Conservation (phyloP, 1,140 invertebrate species). For the Penaeus vannamei region DNA sequence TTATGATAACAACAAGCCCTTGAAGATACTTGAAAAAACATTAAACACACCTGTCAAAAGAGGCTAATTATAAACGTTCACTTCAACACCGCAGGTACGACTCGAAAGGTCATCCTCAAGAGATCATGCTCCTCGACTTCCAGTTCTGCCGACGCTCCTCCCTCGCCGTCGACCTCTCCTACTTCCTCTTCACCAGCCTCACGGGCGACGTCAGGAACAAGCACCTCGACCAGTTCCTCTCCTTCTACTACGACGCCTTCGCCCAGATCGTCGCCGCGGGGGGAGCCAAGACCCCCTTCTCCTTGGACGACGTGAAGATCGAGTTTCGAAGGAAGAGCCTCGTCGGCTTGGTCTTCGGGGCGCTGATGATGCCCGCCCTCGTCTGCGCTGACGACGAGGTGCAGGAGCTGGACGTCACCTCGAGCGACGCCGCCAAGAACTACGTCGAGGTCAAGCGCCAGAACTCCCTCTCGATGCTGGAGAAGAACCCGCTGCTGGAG, state of each 20-base stretch:
- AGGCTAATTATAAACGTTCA: too few species aligned
- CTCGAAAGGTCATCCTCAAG: neutral
- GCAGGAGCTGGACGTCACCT: neutral
- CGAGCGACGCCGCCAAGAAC: neutral
- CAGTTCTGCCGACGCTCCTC: conserved; percentile 3
- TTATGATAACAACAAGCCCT: too few species aligned
- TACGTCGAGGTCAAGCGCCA: neutral
- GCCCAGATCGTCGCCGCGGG: neutral
- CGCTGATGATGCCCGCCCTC: neutral
- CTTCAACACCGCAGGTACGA: neutral
- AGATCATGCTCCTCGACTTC: conserved; percentile 8
- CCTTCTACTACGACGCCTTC: conserved; percentile 18
- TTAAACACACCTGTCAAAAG: too few species aligned
- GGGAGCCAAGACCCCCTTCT: neutral
- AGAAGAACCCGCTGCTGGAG: neutral
- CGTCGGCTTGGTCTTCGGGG: neutral
- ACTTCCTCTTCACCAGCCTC: conserved; percentile 19
- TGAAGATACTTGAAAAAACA: too few species aligned
- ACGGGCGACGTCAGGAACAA: neutral
- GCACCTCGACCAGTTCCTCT: neutral
- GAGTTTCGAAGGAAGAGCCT: neutral
- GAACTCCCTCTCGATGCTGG: neutral
- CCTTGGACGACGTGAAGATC: neutral
- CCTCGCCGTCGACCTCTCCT: neutral
- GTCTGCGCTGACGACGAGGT: neutral